phyloP scores from a whole-genome alignment of 2,888 invertebrate species.

The Leptopilina syphax region DNA sequence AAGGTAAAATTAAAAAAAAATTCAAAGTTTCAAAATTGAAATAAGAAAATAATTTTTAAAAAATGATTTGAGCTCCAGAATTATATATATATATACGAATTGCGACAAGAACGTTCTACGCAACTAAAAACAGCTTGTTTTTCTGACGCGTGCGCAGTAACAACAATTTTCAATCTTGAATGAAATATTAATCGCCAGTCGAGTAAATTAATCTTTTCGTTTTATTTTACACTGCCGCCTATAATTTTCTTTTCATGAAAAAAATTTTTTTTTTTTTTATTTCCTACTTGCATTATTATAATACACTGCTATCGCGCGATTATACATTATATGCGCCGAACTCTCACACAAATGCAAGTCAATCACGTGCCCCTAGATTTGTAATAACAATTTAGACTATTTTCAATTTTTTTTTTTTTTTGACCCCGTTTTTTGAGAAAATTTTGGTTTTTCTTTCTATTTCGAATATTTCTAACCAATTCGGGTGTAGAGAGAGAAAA shows the following conservation, averaged over 20 bases:
- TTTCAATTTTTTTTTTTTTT: background rate
- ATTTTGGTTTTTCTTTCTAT: background rate
- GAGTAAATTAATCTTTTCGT: constrained; percentile 54
- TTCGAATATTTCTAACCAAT: background rate
- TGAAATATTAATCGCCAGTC: constrained; percentile 62
- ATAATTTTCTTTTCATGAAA: constrained; percentile 44
- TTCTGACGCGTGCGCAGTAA: constrained; percentile 59
- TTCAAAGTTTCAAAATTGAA: background rate
- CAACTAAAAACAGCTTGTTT: constrained; percentile 50
- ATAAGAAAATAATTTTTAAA: constrained; percentile 36
- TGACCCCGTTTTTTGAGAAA: background rate
- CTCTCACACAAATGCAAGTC: constrained; percentile 40
- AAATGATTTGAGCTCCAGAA: constrained; percentile 39
- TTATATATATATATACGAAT: constrained; percentile 49
- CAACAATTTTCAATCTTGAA: constrained; percentile 53
- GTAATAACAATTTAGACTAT: constrained; percentile 4
- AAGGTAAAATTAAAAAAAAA: background rate
- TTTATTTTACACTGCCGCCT: constrained; percentile 53
- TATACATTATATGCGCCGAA: constrained; percentile 46
- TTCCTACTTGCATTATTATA: constrained; percentile 48
- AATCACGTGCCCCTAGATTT: constrained; percentile 5
- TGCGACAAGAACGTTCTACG: constrained; percentile 59
- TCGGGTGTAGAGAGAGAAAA: too few species aligned
- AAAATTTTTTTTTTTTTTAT: constrained; percentile 24
- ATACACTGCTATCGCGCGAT: constrained; percentile 54